phyloP scores from a whole-genome alignment of 2,888 invertebrate genomes.

The Polylopha cassiicola region DNA sequence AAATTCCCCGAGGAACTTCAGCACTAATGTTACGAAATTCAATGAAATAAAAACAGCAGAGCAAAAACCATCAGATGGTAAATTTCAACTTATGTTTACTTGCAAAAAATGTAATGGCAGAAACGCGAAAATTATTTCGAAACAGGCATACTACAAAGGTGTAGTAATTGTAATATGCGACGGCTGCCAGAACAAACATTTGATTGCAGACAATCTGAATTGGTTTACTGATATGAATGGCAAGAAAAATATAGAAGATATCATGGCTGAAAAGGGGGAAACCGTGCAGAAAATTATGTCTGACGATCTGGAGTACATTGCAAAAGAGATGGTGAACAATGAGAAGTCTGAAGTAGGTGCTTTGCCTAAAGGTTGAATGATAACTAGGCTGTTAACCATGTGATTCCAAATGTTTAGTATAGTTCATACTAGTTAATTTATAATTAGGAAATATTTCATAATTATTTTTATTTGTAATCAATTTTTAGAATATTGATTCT shows the following conservation, averaged over 20 bases:
- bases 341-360: slow-evolving; percentile 33
- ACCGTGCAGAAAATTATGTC: slow-evolving; percentile 78
- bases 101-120: slow-evolving; percentile 91
- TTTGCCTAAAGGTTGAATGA: slow-evolving; percentile 24
- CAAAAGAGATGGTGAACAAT: slow-evolving; percentile 48
- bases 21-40: slow-evolving; percentile 42
- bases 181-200: slow-evolving; percentile 91
- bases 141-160: slow-evolving; percentile 89
- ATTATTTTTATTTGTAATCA: too few species aligned
- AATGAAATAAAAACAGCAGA: slow-evolving; percentile 41
- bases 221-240: slow-evolving; percentile 92
- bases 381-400: too few species aligned
- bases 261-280: slow-evolving; percentile 92
- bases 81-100: slow-evolving; percentile 86
- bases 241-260: slow-evolving; percentile 92
- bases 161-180: slow-evolving; percentile 94
- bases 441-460: slow-evolving; percentile 12
- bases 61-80: slow-evolving; percentile 59
- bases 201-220: slow-evolving; percentile 96
- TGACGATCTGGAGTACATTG: slow-evolving; percentile 69
- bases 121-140: slow-evolving; percentile 89
- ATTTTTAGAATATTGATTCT: too few species aligned
- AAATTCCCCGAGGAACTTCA: slow-evolving; percentile 53
- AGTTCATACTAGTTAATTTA: background rate
- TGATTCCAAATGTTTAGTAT: too few species aligned